Percentiles rank a stretch among this genome's conserved stretches.
These are phyloP conservation scores for Cristatella mucedo DNA, from an alignment of 2,888 invertebrate species.

Conservation along the genomic window DNA sequence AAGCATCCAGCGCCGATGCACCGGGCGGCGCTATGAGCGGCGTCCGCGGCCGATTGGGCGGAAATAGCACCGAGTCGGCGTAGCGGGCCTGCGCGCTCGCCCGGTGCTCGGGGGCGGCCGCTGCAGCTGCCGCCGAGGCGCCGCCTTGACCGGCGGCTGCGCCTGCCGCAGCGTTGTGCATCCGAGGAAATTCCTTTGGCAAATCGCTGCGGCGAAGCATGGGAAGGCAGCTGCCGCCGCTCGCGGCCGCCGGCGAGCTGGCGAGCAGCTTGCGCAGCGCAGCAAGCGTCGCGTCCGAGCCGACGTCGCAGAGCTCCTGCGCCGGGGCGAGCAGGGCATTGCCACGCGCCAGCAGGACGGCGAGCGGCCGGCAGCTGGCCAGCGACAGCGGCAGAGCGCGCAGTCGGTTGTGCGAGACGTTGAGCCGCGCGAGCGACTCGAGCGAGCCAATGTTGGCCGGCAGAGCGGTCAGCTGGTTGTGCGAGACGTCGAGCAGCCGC, in stretches of 20 bases:
- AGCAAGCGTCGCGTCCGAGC: constrained; percentile 24
- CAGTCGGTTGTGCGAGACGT: constrained; percentile 30
- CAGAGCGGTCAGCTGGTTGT: constrained; percentile 25
- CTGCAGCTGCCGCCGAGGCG: no score
- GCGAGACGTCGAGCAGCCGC: constrained; percentile 30
- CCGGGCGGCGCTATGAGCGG: constrained; percentile 32
- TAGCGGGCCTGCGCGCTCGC: constrained; percentile 29
- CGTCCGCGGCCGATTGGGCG: constrained; percentile 32
- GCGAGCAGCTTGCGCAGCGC: constrained; percentile 19
- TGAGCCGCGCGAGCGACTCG: constrained; percentile 26
- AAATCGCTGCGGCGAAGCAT: no score
- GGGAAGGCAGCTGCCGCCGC: constrained; percentile 6
- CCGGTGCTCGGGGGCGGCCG: no score
- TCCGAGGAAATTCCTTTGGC: no score
- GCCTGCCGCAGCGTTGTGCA: no score
- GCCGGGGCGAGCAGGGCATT: constrained; percentile 29
- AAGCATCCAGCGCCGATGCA: constrained; percentile 24
- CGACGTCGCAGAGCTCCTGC: constrained; percentile 28
- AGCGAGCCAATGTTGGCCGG: constrained; percentile 29
- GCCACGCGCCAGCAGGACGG: constrained; percentile 23
- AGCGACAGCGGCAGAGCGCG: constrained; percentile 27
- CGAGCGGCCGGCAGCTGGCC: constrained; percentile 20
- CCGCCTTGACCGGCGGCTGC: no score
- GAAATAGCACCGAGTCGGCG: constrained; percentile 31
- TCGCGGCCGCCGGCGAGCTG: not conserved